A percentile compares a stretch with the other conserved stretches of the same genome.
phyloP scores from a whole-genome alignment of 2,888 invertebrate genomes.

The Mimas tiliae region DNA sequence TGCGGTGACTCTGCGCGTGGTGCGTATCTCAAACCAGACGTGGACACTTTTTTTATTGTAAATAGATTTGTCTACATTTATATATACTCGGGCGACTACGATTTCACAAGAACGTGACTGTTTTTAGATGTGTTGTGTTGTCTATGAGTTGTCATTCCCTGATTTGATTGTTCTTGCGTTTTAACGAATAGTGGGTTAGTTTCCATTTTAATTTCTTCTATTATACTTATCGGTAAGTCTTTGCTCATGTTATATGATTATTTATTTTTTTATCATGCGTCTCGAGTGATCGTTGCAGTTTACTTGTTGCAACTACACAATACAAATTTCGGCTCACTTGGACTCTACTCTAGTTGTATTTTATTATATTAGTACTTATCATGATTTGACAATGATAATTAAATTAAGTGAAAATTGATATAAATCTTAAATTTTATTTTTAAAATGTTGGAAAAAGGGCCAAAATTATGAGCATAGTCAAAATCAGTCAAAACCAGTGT shows the following conservation, averaged over 20 bases:
- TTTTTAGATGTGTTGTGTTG: conserved; percentile 44
- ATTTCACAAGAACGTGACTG: conserved; percentile 34
- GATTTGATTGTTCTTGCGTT: conserved; percentile 47
- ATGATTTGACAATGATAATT: conserved; percentile 55
- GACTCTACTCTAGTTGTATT: conserved; percentile 40
- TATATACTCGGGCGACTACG: conserved; percentile 33
- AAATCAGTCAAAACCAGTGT: conserved; percentile 62
- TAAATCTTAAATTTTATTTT: conserved; percentile 50
- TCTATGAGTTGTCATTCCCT: conserved; percentile 59
- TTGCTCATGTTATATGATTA: conserved; percentile 72
- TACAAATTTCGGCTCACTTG: conserved; percentile 41
- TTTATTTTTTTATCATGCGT: conserved; percentile 56
- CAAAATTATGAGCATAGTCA: conserved; percentile 81
- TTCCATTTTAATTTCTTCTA: conserved; percentile 43
- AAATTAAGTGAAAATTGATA: conserved; percentile 40
- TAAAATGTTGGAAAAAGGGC: conserved; percentile 75
- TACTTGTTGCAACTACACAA: conserved; percentile 20
- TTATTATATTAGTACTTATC: conserved; percentile 59
- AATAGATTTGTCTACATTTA: conserved; percentile 29
- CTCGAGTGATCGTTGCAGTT: not conserved
- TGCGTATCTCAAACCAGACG: not conserved
- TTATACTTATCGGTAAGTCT: conserved; percentile 56
- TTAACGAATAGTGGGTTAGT: conserved; percentile 48
- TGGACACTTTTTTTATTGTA: conserved; percentile 25
- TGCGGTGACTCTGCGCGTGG: not conserved